These are phyloP conservation scores for Cephus rjabovi DNA, from an alignment of 2,888 invertebrate species.

Conservation along the genomic window DNA sequence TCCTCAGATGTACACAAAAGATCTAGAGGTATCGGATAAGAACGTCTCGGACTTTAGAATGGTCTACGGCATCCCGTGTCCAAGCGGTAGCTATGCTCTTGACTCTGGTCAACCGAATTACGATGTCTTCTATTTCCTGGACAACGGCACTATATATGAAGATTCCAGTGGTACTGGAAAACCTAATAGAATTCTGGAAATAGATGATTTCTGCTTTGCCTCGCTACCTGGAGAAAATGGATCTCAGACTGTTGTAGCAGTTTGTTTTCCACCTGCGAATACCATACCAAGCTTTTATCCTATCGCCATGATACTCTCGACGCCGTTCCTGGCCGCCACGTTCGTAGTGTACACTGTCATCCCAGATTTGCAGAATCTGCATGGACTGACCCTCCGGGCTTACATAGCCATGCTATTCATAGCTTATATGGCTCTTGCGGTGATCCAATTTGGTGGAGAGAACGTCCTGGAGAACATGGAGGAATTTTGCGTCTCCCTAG, in stretches of 20 bases:
- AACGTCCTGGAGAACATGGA: background rate
- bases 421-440: slow-evolving; percentile 47
- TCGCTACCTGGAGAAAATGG: slow-evolving; percentile 20
- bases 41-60: slow-evolving; percentile 23
- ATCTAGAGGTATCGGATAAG: slow-evolving; percentile 27
- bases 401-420: slow-evolving; percentile 48
- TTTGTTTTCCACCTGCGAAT: slow-evolving; percentile 30
- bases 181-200: slow-evolving; percentile 22
- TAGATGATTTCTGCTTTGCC: slow-evolving; percentile 43
- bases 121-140: slow-evolving; percentile 43
- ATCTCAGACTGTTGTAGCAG: slow-evolving; percentile 28
- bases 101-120: slow-evolving; percentile 19
- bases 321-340: slow-evolving; percentile 48
- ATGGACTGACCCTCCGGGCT: slow-evolving; percentile 52
- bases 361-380: slow-evolving; percentile 54
- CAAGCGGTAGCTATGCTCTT: slow-evolving; percentile 32
- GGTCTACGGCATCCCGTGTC: slow-evolving; percentile 41
- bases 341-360: slow-evolving; percentile 52
- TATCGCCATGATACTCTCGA: slow-evolving; percentile 41
- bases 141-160: slow-evolving; percentile 40
- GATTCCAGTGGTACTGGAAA: slow-evolving; percentile 1
- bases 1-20: slow-evolving; percentile 27
- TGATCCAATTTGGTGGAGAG: slow-evolving; percentile 37
- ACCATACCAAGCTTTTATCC: slow-evolving; percentile 8
- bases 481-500: background rate